These are phyloP conservation scores for Muscina levida DNA, from an alignment of 2,888 invertebrate genomes.

Conservation along the genomic window DNA sequence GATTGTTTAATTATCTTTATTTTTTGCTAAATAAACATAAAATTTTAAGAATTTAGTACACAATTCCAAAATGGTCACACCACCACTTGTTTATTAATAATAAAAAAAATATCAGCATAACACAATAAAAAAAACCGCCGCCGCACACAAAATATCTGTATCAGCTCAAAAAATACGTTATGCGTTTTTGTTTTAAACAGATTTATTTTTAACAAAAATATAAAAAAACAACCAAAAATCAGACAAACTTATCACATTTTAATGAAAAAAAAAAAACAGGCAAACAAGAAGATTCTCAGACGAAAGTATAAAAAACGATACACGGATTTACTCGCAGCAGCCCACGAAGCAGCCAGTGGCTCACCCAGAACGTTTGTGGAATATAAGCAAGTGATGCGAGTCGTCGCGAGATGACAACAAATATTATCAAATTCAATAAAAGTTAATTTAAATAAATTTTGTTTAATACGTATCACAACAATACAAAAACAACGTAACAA, in stretches of 20 bases:
- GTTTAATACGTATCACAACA: constrained; percentile 14
- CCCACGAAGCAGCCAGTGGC: constrained; percentile 7
- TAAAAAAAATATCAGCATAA: background rate
- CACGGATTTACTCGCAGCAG: constrained; percentile 17
- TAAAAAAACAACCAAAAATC: background rate
- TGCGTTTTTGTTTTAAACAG: constrained; percentile 35
- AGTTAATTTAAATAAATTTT: constrained; percentile 60
- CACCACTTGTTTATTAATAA: constrained; percentile 14
- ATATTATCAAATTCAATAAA: constrained; percentile 65
- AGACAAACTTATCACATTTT: constrained; percentile 45
- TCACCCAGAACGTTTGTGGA: constrained; percentile 19
- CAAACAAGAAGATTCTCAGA: too few relatives aligned
- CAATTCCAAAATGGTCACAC: background rate
- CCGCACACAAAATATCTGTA: constrained; percentile 23
- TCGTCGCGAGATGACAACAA: constrained; percentile 50
- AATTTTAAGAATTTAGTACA: background rate
- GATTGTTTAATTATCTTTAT: background rate
- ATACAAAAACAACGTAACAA: constrained; percentile 14
- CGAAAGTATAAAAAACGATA: background rate
- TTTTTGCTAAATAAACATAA: constrained; percentile 41
- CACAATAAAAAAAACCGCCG: constrained; percentile 36
- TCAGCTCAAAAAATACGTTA: constrained; percentile 44
- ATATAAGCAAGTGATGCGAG: constrained; percentile 26
- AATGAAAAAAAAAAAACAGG: background rate
- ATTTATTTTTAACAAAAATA: constrained; percentile 33